Conservation (phyloP, 2,797 vertebrate genomes). For the Cryptoblepharus egeriae region DNA sequence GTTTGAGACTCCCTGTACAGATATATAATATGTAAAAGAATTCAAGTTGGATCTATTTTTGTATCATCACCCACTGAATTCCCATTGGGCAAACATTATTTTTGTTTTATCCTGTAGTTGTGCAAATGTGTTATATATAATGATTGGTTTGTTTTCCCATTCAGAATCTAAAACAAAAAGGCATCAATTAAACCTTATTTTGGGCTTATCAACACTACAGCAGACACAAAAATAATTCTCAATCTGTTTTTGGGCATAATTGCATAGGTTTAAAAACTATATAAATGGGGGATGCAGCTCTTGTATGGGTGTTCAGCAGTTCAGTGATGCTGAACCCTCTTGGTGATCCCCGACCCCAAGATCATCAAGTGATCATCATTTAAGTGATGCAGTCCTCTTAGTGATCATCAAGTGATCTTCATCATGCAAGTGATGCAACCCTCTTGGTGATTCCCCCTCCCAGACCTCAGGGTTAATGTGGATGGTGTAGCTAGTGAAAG, state of each 20-base stretch:
- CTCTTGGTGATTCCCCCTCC: not conserved
- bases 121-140: not conserved
- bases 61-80: not conserved
- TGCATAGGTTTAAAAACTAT: not conserved
- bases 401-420: no score
- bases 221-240: not conserved
- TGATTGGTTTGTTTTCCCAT: not conserved
- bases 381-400: no score
- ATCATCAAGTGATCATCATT: no score
- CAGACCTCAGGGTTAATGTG: not conserved
- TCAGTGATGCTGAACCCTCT: no score
- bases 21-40: not conserved
- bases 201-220: not conserved
- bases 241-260: not conserved
- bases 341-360: no score
- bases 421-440: not conserved
- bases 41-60: fast-evolving
- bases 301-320: no score
- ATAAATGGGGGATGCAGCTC: not conserved
- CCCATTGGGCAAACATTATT: not conserved
- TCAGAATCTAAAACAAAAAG: not conserved
- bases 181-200: not conserved
- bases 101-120: not conserved
- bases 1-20: constrained; percentile 63
- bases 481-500: not conserved